Evolutionary conservation across 2,888 invertebrate species (phyloP).

Genomic region (Thelaira solivaga): DNA sequence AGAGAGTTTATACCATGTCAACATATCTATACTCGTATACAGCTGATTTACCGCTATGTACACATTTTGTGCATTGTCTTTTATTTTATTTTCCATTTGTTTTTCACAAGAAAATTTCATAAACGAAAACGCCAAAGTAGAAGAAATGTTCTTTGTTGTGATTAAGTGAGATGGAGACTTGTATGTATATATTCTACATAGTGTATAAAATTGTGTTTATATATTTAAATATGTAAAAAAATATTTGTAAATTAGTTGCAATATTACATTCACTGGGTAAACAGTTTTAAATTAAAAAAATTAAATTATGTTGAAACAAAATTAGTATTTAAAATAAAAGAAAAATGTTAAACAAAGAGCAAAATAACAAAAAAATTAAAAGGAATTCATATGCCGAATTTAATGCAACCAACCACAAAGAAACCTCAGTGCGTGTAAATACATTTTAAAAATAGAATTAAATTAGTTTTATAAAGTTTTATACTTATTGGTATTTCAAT

Average conservation of each 20-base stretch:
- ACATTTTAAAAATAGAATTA: too few species aligned
- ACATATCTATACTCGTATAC: background rate
- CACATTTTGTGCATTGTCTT: background rate
- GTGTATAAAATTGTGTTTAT: conserved; percentile 13
- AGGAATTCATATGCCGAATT: too few species aligned
- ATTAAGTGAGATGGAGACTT: background rate
- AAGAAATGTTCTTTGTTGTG: conserved; percentile 30
- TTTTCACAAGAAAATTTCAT: background rate
- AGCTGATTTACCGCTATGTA: background rate
- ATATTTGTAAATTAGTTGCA: too few species aligned
- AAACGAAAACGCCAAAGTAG: conserved; percentile 4
- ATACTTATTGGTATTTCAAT: too few species aligned
- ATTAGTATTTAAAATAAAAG: too few species aligned
- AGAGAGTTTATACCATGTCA: conserved; percentile 16
- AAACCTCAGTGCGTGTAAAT: too few species aligned
- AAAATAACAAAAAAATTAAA: too few species aligned
- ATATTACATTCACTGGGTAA: conserved; percentile 26
- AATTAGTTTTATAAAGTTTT: too few species aligned
- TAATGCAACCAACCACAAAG: too few species aligned
- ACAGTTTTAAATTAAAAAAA: conserved; percentile 21
- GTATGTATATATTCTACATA: background rate
- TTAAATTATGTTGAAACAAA: too few species aligned
- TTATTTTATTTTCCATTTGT: background rate
- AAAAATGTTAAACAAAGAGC: too few species aligned
- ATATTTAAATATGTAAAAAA: conserved; percentile 33